Conservation (phyloP, 2,113 vertebrate species). For the Nothobranchius furzeri region DNA sequence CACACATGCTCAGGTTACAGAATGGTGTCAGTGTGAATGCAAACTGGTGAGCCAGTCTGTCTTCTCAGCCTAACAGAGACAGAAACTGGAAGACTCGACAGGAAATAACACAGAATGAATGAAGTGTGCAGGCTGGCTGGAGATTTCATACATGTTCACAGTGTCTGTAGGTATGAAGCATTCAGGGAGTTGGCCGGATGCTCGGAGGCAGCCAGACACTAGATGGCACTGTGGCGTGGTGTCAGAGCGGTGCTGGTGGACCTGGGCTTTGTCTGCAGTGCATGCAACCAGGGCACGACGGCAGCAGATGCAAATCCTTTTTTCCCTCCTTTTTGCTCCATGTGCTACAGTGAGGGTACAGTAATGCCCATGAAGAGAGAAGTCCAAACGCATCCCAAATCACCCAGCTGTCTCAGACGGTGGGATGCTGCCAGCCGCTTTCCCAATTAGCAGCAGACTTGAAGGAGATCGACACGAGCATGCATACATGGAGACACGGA, state of each 20-base stretch:
- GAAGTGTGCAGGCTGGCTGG: not conserved
- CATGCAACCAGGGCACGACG: constrained; percentile 53
- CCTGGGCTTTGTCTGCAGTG: constrained; percentile 73
- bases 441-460: constrained; percentile 60
- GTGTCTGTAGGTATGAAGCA: not conserved
- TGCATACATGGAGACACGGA: constrained; percentile 23
- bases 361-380: constrained; percentile 69
- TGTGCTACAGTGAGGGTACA: constrained; percentile 69
- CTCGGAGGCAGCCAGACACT: constrained; percentile 35
- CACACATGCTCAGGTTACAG: not conserved
- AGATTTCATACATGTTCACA: not conserved
- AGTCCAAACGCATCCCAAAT: constrained; percentile 67
- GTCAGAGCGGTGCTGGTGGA: constrained; percentile 19
- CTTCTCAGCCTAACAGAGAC: constrained; percentile 53
- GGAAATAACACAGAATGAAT: constrained; percentile 40
- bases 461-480: constrained; percentile 51
- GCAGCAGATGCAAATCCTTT: constrained; percentile 65
- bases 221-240: constrained; percentile 76
- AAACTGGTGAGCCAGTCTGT: constrained; percentile 38
- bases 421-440: constrained; percentile 54
- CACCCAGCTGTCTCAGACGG: constrained; percentile 58
- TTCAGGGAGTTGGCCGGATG: constrained; percentile 27
- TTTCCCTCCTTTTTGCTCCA: constrained; percentile 38
- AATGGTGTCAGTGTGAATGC: constrained; percentile 46
- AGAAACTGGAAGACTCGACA: constrained; percentile 43